Evolutionary conservation across 2,113 vertebrate species (phyloP).

Genomic region (Bufo gargarizans): DNA sequence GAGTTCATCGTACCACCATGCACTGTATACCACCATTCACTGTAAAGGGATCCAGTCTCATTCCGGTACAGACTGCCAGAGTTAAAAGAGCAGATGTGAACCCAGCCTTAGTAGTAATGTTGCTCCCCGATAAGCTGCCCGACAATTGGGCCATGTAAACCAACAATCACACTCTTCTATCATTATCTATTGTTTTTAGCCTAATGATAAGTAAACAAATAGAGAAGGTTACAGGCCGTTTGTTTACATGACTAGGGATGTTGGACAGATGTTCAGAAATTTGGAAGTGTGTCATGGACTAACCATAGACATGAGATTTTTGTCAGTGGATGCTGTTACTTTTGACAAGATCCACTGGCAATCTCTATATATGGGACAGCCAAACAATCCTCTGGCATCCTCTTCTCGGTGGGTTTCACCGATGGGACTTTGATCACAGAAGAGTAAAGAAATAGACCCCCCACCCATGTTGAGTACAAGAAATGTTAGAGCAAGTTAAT

Average conservation of each 20-base stretch:
- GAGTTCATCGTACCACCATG: too few relatives aligned
- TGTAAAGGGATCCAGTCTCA: too few relatives aligned
- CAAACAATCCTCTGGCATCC: not conserved
- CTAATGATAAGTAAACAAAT: constrained; percentile 11
- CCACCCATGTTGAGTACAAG: not conserved
- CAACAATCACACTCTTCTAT: too few relatives aligned
- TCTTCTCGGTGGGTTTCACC: not conserved
- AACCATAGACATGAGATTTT: not conserved
- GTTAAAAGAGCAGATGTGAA: too few relatives aligned
- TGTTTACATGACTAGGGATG: not conserved
- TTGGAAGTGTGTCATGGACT: not conserved
- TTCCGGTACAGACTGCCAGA: too few relatives aligned
- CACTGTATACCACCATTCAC: too few relatives aligned
- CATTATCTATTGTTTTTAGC: not conserved
- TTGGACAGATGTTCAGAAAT: constrained; percentile 9
- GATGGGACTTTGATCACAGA: not conserved
- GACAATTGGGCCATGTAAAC: too few relatives aligned
- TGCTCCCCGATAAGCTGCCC: too few relatives aligned
- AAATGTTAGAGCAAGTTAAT: not conserved
- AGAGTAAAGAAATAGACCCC: not conserved
- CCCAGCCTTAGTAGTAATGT: too few relatives aligned
- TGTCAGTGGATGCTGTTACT: not conserved
- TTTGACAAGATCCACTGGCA: not conserved
- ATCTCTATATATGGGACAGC: not conserved
- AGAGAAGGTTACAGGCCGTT: not conserved